A percentile compares a stretch with the other conserved stretches of the same genome.
These are phyloP conservation scores for Plebejus melissa DNA, from an alignment of 2,888 invertebrate species.

Conservation along the genomic window DNA sequence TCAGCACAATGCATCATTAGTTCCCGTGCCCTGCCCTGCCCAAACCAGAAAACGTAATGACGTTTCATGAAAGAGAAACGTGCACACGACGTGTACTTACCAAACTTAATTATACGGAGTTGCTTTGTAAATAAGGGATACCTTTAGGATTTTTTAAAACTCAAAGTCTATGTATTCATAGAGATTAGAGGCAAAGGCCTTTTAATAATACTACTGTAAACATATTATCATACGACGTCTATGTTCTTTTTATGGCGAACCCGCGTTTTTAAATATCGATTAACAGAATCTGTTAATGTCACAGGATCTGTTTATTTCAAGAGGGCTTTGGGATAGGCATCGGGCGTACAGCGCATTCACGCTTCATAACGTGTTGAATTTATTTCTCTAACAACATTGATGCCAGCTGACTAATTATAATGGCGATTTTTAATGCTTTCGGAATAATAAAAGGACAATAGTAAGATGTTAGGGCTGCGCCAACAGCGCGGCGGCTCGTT, in stretches of 20 bases:
- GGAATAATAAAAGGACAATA: conserved; percentile 31
- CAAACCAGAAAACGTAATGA: conserved; percentile 26
- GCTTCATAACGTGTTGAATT: background rate
- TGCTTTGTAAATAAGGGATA: background rate
- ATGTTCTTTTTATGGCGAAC: background rate
- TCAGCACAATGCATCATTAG: conserved; percentile 40
- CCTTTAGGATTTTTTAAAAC: background rate
- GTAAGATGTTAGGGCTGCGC: conserved; percentile 31
- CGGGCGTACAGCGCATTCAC: background rate
- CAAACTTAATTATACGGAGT: conserved; percentile 15
- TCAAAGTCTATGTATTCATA: background rate
- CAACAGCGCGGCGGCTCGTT: conserved; percentile 25
- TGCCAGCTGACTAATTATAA: conserved; percentile 17
- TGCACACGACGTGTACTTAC: conserved; percentile 21
- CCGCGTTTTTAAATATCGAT: no score
- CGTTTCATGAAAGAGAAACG: conserved; percentile 15
- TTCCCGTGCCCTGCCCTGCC: conserved; percentile 29
- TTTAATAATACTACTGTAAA: background rate
- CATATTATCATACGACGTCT: background rate
- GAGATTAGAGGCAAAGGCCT: background rate
- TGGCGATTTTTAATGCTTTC: conserved; percentile 16
- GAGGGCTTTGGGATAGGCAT: background rate
- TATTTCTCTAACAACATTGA: conserved; percentile 5
- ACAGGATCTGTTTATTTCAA: background rate
- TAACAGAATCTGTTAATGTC: background rate